Conservation (phyloP, 1,140 invertebrate genomes). For the Anthonomus grandis region DNA sequence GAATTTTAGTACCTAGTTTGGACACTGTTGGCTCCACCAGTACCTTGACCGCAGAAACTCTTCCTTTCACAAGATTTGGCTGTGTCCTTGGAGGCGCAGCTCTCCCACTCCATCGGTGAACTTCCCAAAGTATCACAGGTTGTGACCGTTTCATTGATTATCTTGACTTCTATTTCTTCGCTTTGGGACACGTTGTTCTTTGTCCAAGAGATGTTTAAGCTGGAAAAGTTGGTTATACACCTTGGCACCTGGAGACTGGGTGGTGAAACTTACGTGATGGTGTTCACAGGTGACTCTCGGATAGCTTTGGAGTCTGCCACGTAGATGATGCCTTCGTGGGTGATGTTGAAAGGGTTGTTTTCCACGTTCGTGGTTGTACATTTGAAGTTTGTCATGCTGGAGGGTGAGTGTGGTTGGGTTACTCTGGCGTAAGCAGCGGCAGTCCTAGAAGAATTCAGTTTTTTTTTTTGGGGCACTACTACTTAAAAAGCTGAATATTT, state of each 20-base stretch:
- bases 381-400: conserved; percentile 32
- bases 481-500: conserved; percentile 6
- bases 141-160: conserved; percentile 44
- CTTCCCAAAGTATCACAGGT: conserved; percentile 43
- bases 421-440: conserved; percentile 47
- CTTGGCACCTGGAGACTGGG: not conserved
- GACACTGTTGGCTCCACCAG: conserved; percentile 41
- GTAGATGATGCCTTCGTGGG: conserved; percentile 57
- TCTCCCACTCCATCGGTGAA: conserved; percentile 26
- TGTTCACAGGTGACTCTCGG: no score
- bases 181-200: conserved; percentile 44
- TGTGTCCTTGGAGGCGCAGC: conserved; percentile 53
- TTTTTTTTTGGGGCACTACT: no score
- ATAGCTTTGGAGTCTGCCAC: conserved; percentile 49
- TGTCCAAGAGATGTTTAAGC: conserved; percentile 54
- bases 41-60: conserved; percentile 55
- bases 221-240: conserved; percentile 32
- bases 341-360: conserved; percentile 52
- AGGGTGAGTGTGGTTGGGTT: conserved; percentile 45
- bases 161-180: conserved; percentile 49
- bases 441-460: no score
- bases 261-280: no score
- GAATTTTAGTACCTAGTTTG: not conserved
- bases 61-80: conserved; percentile 51
- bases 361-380: not conserved